A percentile compares a stretch with the other conserved stretches of the same genome.
These are phyloP conservation scores for Calameuta idolon DNA, from an alignment of 2,888 invertebrate genomes.

Conservation along the genomic window DNA sequence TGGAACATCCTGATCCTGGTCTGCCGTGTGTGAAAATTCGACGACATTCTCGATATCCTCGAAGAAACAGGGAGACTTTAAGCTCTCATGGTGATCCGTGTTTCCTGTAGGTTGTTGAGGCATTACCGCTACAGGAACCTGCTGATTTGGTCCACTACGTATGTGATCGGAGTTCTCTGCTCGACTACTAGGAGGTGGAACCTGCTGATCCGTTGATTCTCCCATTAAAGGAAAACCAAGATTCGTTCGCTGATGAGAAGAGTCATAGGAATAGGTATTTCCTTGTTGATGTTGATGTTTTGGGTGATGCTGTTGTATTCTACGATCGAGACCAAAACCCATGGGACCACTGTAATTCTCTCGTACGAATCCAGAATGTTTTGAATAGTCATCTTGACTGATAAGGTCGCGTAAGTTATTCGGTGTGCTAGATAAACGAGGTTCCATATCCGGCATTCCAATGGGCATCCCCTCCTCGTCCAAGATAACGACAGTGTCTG, in stretches of 20 bases:
- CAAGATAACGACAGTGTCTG: slow-evolving; percentile 48
- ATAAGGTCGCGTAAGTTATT: not conserved
- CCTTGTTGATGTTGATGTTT: not conserved
- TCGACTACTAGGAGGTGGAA: not conserved
- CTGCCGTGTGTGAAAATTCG: not conserved
- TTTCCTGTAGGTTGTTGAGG: not conserved
- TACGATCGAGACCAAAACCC: slow-evolving; percentile 14
- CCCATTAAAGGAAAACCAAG: not conserved
- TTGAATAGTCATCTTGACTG: not conserved
- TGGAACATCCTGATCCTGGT: not conserved
- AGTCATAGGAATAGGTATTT: not conserved
- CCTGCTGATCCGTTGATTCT: slow-evolving; percentile 1
- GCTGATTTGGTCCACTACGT: not conserved
- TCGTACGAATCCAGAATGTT: not conserved
- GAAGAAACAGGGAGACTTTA: not conserved
- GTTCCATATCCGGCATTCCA: slow-evolving; percentile 41
- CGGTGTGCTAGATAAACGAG: slow-evolving; percentile 10
- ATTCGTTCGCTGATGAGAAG: not conserved
- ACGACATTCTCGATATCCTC: not conserved
- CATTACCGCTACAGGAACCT: not conserved
- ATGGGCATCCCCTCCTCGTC: slow-evolving; percentile 53
- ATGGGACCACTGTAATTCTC: not conserved
- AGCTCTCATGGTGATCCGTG: not conserved
- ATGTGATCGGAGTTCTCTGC: not conserved
- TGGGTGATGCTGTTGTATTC: slow-evolving; percentile 1